Evolutionary conservation across 2,113 vertebrate species (phyloP), one percentile per base, ranked within the genome.

Genomic region (Todiramphus saurophagus): DNA sequence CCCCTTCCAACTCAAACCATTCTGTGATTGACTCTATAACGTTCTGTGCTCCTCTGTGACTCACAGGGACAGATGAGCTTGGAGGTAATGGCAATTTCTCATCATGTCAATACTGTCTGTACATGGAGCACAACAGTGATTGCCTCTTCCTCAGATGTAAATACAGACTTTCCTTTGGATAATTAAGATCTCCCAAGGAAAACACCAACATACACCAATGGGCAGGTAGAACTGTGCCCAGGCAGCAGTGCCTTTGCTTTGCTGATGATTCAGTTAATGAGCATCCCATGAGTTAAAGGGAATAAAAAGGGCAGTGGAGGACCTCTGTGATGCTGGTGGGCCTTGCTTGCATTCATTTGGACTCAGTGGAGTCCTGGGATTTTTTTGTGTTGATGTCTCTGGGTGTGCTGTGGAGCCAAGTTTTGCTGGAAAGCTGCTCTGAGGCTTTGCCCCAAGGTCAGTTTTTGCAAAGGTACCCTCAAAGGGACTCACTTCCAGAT

Each of bases 151-250:
- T 9, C 16, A 67, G 10, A 12, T 39, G 23, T 15, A 84, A 51
- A 43, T 11, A 23, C 2, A 62, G 19, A 28, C 0, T 43, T 62
- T 6, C 15, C 14, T 60, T 66, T 19, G 60, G 35, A 53, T 87
- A 39, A 33, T 25, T 62, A 10, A 17, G 3, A 5, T 78, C 4
- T 62, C 27, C 27, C 33, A 23, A 60, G 55, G 33, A 60, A 33
- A 74, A 19, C 7, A 23, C 4, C 0, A 0, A 6, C 2, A 3
- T 20, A 14, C 33, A 19, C 7, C 0, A 0, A 28, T 10, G 20
- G 30, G n/a, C 23, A 75, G 18, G 24, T 11, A 28, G 24, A 24
- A 23, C 19, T 12, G 8, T 64, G 19, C 25, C 23, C 13, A 46
- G 33, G 43, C 10, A 80, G 18, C 41, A 27, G n/a, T 2, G 8